Conservation (phyloP, 1,140 invertebrate species). For the Heliconius melpomene region DNA sequence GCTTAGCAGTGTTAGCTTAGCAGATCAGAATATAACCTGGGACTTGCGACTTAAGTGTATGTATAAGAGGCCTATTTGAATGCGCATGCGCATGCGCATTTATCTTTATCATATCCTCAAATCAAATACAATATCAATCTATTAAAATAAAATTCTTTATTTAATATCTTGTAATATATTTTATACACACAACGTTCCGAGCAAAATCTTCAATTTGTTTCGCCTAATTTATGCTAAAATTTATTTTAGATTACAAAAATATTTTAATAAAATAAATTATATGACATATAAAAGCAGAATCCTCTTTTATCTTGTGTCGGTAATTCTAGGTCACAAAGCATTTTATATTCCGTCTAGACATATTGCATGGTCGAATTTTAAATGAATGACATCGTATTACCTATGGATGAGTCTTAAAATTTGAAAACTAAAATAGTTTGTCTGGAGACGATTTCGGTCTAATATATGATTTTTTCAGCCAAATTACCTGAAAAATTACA, state of each 20-base stretch:
- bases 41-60: no score
- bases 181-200: neutral
- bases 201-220: neutral
- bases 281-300: constrained; percentile 4
- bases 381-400: constrained; percentile 75
- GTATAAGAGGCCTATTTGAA: no score
- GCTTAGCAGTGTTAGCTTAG: no score
- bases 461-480: constrained; percentile 26
- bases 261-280: neutral
- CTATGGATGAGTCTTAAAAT: constrained; percentile 74
- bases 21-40: no score
- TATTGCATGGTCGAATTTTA: constrained; percentile 80
- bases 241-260: neutral
- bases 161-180: no score
- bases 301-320: constrained; percentile 50
- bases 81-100: no score
- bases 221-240: neutral
- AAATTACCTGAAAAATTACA: neutral
- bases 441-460: constrained; percentile 60
- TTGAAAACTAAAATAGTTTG: constrained; percentile 75
- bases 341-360: constrained; percentile 79
- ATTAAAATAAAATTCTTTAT: no score
- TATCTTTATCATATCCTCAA: no score
- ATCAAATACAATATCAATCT: no score
- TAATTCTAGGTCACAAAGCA: constrained; percentile 77